Conservation (phyloP, 1,140 invertebrate genomes). For the Thalassaphorura encarpata region DNA sequence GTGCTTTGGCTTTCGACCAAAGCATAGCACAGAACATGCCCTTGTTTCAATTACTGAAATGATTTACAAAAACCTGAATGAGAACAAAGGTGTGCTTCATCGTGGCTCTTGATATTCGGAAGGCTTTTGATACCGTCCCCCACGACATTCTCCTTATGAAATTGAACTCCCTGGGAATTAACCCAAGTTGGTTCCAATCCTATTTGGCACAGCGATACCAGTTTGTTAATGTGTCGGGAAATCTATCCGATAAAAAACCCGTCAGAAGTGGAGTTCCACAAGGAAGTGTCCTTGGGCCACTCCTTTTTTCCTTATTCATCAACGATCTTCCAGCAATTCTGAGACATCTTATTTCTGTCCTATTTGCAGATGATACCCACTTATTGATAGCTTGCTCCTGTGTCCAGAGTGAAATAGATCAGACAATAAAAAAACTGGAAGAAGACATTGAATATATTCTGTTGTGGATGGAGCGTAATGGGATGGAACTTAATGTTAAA, state of each 20-base stretch:
- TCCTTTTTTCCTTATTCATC: conserved; percentile 15
- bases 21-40: not conserved
- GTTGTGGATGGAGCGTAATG: not conserved
- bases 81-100: not conserved
- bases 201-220: not conserved
- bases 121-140: conserved; percentile 10
- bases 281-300: conserved; percentile 15
- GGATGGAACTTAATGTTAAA: not conserved
- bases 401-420: not conserved
- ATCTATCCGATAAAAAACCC: not conserved
- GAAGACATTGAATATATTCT: not conserved
- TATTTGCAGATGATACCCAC: conserved; percentile 20
- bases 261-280: conserved; percentile 12
- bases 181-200: not conserved
- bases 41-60: not conserved
- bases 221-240: not conserved
- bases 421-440: not conserved
- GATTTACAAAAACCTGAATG: conserved; percentile 3
- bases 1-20: conserved; percentile 8
- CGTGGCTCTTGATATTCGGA: conserved; percentile 5
- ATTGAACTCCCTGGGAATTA: not conserved
- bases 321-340: conserved; percentile 12
- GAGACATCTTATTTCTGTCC: not conserved
- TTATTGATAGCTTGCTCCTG: not conserved
- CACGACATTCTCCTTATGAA: not conserved